Percentiles rank a stretch among this genome's conserved stretches.
phyloP scores from a whole-genome alignment of 2,797 vertebrate species.

The Apogon hyalosoma region DNA sequence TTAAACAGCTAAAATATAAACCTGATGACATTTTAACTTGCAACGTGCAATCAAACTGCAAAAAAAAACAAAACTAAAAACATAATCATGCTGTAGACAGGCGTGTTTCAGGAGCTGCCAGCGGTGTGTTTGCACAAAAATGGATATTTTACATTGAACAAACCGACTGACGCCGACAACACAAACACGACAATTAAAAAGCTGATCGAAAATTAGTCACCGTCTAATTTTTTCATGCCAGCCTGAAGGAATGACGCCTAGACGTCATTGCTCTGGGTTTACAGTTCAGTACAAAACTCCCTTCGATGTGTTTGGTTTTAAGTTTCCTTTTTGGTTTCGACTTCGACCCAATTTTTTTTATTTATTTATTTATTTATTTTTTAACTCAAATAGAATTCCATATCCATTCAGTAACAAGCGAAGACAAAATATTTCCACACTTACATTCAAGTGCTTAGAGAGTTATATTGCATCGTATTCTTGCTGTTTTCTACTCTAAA shows the following conservation, averaged over 20 bases:
- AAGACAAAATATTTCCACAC: slow-evolving; percentile 54
- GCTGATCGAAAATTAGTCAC: slow-evolving; percentile 66
- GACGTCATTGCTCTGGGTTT: neutral
- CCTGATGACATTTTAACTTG: too few relatives aligned
- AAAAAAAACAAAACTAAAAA: neutral
- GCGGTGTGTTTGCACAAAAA: slow-evolving; percentile 8
- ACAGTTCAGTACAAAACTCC: slow-evolving; percentile 28
- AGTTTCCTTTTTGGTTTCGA: slow-evolving; percentile 35
- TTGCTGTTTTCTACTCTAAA: slow-evolving; percentile 32
- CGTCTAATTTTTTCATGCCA: slow-evolving; percentile 68
- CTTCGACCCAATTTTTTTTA: slow-evolving; percentile 32
- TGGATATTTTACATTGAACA: neutral
- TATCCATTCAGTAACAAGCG: slow-evolving; percentile 17
- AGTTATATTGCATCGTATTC: slow-evolving; percentile 65
- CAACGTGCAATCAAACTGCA: too few relatives aligned
- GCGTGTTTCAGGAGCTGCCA: neutral
- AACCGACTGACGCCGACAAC: slow-evolving; percentile 28
- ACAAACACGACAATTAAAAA: slow-evolving; percentile 37
- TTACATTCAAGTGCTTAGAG: slow-evolving; percentile 70
- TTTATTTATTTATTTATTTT: too few relatives aligned
- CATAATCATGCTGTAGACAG: neutral
- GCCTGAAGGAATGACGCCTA: slow-evolving; percentile 47
- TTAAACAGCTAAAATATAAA: too few relatives aligned
- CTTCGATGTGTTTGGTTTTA: slow-evolving; percentile 24
- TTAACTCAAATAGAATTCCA: slow-evolving; percentile 8